Conservation (phyloP, 1,140 invertebrate genomes). For the Bombus soroeensis region DNA sequence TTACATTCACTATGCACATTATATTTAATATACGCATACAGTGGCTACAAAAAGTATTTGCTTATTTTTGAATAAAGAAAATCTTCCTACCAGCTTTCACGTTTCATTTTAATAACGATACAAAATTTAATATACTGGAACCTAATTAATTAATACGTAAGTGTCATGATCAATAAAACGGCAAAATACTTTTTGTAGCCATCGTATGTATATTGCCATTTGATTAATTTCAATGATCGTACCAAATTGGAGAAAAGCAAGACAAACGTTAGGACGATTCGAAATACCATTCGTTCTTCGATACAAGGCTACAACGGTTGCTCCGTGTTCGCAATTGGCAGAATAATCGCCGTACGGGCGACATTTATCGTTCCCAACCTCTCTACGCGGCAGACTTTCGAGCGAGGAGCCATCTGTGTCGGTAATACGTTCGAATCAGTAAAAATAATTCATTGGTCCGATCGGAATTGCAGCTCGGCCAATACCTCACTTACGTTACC, state of each 20-base stretch:
- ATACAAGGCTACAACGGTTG: not conserved
- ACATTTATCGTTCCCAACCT: conserved; percentile 43
- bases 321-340: not conserved
- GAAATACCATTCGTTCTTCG: not conserved
- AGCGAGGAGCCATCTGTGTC: not conserved
- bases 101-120: too few relatives aligned
- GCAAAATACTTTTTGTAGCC: not conserved
- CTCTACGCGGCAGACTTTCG: not conserved
- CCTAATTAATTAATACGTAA: not conserved
- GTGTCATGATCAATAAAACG: too few relatives aligned
- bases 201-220: too few relatives aligned
- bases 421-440: conserved; percentile 18
- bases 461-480: not conserved
- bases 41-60: too few relatives aligned
- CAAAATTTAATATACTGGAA: too few relatives aligned
- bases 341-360: conserved; percentile 1
- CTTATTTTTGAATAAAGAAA: too few relatives aligned
- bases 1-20: too few relatives aligned
- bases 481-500: not conserved
- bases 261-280: not conserved
- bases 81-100: too few relatives aligned
- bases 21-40: too few relatives aligned
- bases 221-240: not conserved
- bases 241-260: not conserved
- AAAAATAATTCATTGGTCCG: conserved; percentile 39